These are phyloP conservation scores for Neodiprion fabricii DNA, from an alignment of 1,140 invertebrate species.

Conservation along the genomic window DNA sequence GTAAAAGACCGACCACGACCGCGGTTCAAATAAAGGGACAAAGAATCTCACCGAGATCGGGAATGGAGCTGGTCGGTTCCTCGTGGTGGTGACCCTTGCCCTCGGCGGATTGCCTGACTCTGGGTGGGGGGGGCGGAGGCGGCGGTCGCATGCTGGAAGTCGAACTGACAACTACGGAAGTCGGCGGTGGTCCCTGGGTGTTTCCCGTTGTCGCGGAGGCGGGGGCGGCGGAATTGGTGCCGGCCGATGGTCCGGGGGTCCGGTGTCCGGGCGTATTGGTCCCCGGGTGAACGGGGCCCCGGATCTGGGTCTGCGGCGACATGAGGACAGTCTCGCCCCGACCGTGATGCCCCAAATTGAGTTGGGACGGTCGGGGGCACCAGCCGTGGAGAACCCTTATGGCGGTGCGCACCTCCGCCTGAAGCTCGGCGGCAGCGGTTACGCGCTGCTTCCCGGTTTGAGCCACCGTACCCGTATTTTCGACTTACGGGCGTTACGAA, in stretches of 20 bases:
- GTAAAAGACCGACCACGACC: background rate
- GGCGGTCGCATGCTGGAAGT: conserved; percentile 62
- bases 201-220: conserved; percentile 25
- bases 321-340: conserved; percentile 56
- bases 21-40: conserved; percentile 5
- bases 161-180: conserved; percentile 56
- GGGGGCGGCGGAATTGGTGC: conserved; percentile 28
- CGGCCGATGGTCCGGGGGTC: conserved; percentile 7
- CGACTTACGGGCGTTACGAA: no score
- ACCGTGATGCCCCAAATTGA: conserved; percentile 21
- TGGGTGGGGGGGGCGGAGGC: conserved; percentile 64
- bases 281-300: conserved; percentile 28
- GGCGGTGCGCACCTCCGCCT: conserved; percentile 58
- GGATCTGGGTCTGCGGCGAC: conserved; percentile 55
- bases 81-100: conserved; percentile 64
- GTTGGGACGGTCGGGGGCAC: conserved; percentile 49
- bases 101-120: conserved; percentile 51
- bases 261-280: background rate
- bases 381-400: conserved; percentile 59
- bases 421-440: conserved; percentile 55
- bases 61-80: conserved; percentile 83
- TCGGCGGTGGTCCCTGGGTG: background rate
- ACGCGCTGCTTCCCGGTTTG: conserved; percentile 53
- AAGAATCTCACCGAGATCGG: conserved; percentile 77
- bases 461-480: conserved; percentile 50